phyloP scores from a whole-genome alignment of 2,888 invertebrate species.

The Brachyopa scutellaris region DNA sequence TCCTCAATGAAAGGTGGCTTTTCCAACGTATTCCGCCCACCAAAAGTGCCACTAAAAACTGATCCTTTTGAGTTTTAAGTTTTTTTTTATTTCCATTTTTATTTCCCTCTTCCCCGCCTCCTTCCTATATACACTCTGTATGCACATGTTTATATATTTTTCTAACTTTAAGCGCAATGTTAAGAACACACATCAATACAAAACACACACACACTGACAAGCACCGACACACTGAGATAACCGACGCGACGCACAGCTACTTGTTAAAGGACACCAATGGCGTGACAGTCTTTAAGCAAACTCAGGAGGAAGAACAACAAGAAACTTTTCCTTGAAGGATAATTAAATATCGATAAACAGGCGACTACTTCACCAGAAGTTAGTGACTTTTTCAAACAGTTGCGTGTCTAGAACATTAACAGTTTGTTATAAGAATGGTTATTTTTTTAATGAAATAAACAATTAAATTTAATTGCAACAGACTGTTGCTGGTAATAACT shows the following conservation, averaged over 20 bases:
- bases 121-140: background rate
- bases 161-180: conserved; percentile 21
- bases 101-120: background rate
- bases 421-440: conserved; percentile 25
- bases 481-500: conserved; percentile 46
- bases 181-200: background rate
- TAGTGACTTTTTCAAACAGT: conserved; percentile 11
- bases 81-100: conserved; percentile 11
- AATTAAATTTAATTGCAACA: conserved; percentile 44
- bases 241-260: conserved; percentile 1
- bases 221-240: too few species aligned
- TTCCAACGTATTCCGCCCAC: conserved; percentile 43
- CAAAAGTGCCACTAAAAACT: conserved; percentile 57
- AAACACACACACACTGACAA: background rate
- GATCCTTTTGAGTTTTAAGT: conserved; percentile 31
- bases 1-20: conserved; percentile 27
- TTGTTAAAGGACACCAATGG: conserved; percentile 37
- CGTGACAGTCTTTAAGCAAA: conserved; percentile 54
- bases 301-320: conserved; percentile 5
- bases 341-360: conserved; percentile 45
- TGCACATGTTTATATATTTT: conserved; percentile 50
- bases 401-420: conserved; percentile 43
- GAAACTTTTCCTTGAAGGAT: conserved; percentile 18
- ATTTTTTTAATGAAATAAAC: conserved; percentile 5
- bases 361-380: background rate